Percentiles rank a stretch among this genome's conserved stretches.
Conservation (phyloP, 2,113 vertebrate genomes). For the Notiomystis cincta region DNA sequence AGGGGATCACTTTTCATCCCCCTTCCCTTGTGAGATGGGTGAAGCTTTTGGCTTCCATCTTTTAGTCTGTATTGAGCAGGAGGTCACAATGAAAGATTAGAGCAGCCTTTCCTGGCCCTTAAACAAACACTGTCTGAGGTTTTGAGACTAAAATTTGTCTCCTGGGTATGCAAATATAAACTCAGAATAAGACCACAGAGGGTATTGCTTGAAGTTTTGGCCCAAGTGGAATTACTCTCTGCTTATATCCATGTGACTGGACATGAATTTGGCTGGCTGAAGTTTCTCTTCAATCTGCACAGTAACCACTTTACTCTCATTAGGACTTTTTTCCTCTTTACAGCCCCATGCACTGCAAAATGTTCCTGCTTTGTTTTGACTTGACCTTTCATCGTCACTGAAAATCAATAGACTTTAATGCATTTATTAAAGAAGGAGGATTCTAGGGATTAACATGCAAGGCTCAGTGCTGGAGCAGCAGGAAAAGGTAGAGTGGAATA, state of each 20-base stretch:
- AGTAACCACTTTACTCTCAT: neutral
- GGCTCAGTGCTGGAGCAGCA: neutral
- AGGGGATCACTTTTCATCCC: neutral
- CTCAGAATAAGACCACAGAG: neutral
- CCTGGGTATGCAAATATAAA: neutral
- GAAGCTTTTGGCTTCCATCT: neutral
- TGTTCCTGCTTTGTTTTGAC: constrained; percentile 24
- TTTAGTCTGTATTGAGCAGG: neutral
- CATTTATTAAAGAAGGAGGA: constrained; percentile 52
- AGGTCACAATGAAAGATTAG: neutral
- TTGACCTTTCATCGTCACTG: constrained; percentile 45
- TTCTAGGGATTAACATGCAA: constrained; percentile 19
- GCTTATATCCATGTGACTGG: neutral
- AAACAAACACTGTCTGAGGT: neutral
- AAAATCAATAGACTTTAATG: constrained; percentile 52
- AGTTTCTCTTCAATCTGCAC: neutral
- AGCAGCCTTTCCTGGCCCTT: neutral
- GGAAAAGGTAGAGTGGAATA: neutral
- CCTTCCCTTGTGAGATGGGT: accelerated
- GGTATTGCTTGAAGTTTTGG: neutral
- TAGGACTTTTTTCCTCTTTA: neutral
- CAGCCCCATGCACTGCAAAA: neutral
- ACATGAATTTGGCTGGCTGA: neutral
- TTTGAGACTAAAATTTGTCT: neutral
- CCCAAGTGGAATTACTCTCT: neutral